Percentiles rank a stretch among this genome's conserved stretches.
phyloP scores from a whole-genome alignment of 2,113 vertebrate species.

The Campylomormyrus tamandua region DNA sequence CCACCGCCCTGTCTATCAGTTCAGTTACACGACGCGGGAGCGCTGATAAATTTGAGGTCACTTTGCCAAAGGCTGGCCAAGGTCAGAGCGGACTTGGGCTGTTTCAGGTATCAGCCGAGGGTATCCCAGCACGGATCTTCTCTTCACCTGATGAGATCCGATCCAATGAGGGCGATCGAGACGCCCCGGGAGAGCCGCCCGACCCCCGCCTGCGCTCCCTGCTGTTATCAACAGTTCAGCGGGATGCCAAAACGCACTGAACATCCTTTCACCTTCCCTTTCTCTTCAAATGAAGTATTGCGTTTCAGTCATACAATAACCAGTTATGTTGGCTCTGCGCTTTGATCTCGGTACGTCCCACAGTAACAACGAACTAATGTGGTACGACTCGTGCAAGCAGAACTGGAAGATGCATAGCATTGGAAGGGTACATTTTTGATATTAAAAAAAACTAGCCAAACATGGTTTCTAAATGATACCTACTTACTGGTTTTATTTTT shows the following conservation, averaged over 20 bases:
- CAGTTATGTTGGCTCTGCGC: constrained; percentile 40
- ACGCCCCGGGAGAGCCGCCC: constrained; percentile 27
- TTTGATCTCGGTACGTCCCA: constrained; percentile 41
- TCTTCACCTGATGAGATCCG: constrained; percentile 56
- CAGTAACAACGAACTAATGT: constrained; percentile 14
- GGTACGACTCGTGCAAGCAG: not conserved
- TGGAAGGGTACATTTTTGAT: not conserved
- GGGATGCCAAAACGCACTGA: constrained; percentile 38
- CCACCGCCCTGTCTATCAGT: not conserved
- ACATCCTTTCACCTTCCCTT: constrained; percentile 34
- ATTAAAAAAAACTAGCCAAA: not conserved
- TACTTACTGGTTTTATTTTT: not conserved
- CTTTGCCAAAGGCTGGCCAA: constrained; percentile 49
- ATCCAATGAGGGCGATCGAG: constrained; percentile 48
- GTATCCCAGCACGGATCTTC: constrained; percentile 39
- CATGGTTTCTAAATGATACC: not conserved
- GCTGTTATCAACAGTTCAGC: constrained; percentile 31
- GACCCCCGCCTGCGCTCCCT: constrained; percentile 46
- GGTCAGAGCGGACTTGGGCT: constrained; percentile 40
- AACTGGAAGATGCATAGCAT: not conserved
- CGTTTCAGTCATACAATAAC: constrained; percentile 45
- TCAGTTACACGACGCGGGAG: not conserved
- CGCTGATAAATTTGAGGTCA: constrained; percentile 42
- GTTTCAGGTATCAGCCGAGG: constrained; percentile 48
- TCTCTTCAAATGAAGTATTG: constrained; percentile 38